Evolutionary conservation across 2,888 invertebrate species (phyloP).

Genomic region (Drosophila helvetica): DNA sequence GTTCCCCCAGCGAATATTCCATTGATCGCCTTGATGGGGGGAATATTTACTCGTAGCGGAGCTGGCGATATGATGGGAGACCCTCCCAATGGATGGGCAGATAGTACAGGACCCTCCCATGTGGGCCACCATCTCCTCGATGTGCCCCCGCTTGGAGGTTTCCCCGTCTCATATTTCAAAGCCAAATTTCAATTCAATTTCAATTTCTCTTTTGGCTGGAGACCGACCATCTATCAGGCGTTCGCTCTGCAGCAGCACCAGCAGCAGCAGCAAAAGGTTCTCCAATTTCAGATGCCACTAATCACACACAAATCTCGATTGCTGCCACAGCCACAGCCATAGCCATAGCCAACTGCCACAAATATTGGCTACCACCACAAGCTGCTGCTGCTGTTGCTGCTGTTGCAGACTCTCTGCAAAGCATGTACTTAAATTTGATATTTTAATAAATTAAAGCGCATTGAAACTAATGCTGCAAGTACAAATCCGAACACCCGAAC

Average conservation of each 20-base stretch:
- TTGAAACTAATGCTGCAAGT: constrained; percentile 54
- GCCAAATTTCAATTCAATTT: constrained; percentile 34
- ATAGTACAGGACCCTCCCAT: not conserved
- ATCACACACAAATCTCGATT: constrained; percentile 46
- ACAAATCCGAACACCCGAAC: constrained; percentile 30
- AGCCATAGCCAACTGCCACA: constrained; percentile 21
- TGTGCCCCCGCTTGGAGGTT: no score
- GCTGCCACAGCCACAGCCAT: constrained; percentile 6
- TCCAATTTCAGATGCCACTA: constrained; percentile 54
- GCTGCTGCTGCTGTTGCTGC: constrained; percentile 8
- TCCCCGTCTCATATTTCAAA: constrained; percentile 7
- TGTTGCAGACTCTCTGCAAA: constrained; percentile 27
- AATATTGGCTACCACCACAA: constrained; percentile 43
- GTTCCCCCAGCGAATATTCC: not conserved
- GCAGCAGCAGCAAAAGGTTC: constrained; percentile 27
- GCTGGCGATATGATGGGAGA: constrained; percentile 4
- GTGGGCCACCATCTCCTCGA: not conserved
- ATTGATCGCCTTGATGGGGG: constrained; percentile 2
- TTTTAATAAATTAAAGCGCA: constrained; percentile 73
- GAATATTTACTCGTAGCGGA: not conserved
- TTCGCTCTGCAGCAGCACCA: constrained; percentile 1
- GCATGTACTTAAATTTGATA: constrained; percentile 73
- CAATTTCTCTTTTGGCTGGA: constrained; percentile 36
- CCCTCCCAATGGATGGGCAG: not conserved
- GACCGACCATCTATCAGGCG: constrained; percentile 32